Conservation (phyloP, 1,140 invertebrate genomes). For the Archivesica marissinica region DNA sequence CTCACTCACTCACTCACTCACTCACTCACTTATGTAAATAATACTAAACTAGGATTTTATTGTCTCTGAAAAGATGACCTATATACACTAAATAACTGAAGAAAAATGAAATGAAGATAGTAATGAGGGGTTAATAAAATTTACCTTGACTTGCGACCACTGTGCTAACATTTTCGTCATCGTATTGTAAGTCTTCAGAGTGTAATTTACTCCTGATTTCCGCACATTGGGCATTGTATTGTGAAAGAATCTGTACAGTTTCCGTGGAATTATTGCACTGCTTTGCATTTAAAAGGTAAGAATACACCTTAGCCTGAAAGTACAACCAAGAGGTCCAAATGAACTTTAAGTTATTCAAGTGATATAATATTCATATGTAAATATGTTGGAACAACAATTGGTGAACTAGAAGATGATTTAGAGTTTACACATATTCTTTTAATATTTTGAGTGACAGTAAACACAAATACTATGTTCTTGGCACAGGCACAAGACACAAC, state of each 20-base stretch:
- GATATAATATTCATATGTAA: background rate
- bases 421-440: background rate
- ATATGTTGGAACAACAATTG: background rate
- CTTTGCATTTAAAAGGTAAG: background rate
- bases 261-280: no score
- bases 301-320: background rate
- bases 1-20: no score
- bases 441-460: background rate
- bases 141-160: conserved; percentile 33
- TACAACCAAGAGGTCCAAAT: background rate
- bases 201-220: background rate
- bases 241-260: background rate
- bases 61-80: no score
- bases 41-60: no score
- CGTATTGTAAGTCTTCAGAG: background rate
- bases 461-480: background rate
- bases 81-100: no score
- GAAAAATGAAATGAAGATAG: no score
- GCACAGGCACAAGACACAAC: background rate
- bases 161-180: background rate
- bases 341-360: background rate
- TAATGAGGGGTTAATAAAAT: background rate
- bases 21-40: no score
- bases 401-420: background rate
- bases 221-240: conserved; percentile 39